Conservation (phyloP, 2,888 invertebrate species). For the Ormia ochracea region DNA sequence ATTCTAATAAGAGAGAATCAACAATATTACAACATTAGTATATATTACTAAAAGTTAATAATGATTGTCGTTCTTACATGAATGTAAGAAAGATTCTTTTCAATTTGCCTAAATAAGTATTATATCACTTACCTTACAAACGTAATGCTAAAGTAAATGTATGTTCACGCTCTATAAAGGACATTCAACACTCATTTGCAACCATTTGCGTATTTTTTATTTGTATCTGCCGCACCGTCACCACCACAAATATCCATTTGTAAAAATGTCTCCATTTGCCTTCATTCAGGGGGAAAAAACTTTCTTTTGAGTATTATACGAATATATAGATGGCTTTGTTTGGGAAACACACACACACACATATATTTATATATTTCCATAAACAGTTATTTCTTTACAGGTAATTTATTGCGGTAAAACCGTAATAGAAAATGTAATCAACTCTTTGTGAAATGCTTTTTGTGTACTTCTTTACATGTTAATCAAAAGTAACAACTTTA, state of each 20-base stretch:
- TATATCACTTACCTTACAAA: not conserved
- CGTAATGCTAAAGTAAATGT: not conserved
- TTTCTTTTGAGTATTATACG: not conserved
- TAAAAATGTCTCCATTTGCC: not conserved
- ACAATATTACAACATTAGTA: too few relatives aligned
- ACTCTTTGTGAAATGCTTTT: slow-evolving; percentile 32
- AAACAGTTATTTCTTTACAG: slow-evolving; percentile 66
- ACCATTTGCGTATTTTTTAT: not conserved
- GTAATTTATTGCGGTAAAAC: slow-evolving; percentile 74
- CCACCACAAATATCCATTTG: slow-evolving; percentile 6
- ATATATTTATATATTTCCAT: not conserved
- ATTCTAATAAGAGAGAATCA: too few relatives aligned
- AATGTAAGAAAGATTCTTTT: not conserved
- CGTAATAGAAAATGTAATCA: slow-evolving; percentile 69
- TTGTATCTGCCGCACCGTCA: not conserved
- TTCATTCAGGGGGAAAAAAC: not conserved
- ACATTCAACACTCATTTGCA: not conserved
- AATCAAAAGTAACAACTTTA: slow-evolving; percentile 43
- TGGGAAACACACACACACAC: too few relatives aligned
- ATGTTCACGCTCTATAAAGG: not conserved
- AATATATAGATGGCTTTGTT: too few relatives aligned
- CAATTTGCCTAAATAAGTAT: not conserved
- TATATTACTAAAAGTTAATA: too few relatives aligned
- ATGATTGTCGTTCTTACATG: too few relatives aligned
- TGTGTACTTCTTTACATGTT: slow-evolving; percentile 34